phyloP scores from a whole-genome alignment of 2,113 vertebrate genomes.

The Perognathus longimembris region DNA sequence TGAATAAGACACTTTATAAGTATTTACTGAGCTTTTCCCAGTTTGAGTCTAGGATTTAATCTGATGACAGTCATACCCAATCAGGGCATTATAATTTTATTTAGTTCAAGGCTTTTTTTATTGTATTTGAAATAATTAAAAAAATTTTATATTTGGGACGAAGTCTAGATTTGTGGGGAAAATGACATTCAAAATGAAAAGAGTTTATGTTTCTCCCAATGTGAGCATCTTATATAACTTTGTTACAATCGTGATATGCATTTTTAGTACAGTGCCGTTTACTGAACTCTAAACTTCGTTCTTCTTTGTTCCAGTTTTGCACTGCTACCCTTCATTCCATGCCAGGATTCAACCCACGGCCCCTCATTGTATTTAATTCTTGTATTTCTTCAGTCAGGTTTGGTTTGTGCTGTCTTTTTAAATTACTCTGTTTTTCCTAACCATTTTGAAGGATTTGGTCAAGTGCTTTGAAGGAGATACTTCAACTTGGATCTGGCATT shows the following conservation, averaged over 20 bases:
- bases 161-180: not conserved
- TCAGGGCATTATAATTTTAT: not conserved
- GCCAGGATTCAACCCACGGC: not conserved
- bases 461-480: not conserved
- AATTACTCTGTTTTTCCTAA: not conserved
- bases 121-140: not conserved
- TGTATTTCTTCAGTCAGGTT: not conserved
- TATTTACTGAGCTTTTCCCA: not conserved
- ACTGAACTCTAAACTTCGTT: not conserved
- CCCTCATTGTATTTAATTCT: fast-evolving
- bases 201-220: not conserved
- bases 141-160: not conserved
- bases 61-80: not conserved
- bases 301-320: too few relatives aligned
- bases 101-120: not conserved
- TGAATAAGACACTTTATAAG: not conserved
- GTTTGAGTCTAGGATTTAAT: not conserved
- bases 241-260: not conserved
- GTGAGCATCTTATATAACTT: not conserved
- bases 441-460: not conserved
- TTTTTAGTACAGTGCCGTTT: not conserved
- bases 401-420: not conserved
- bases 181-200: not conserved
- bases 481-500: not conserved
- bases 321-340: fast-evolving